These are phyloP conservation scores for Elegia similella DNA, from an alignment of 2,888 invertebrate species.

Conservation along the genomic window DNA sequence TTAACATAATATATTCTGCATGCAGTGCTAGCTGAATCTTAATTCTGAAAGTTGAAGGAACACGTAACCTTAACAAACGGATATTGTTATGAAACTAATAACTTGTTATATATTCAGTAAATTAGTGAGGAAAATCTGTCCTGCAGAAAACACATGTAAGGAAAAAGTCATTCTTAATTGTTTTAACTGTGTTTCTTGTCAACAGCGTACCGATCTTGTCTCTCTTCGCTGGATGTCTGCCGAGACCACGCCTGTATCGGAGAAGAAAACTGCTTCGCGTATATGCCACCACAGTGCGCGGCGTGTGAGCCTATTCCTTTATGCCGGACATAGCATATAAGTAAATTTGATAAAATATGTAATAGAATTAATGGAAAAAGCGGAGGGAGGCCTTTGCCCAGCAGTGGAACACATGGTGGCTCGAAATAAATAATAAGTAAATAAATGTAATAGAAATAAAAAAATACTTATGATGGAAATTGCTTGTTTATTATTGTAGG, in stretches of 20 bases:
- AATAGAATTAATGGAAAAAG: no score
- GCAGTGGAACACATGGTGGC: no score
- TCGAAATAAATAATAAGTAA: no score
- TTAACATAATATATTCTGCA: not conserved
- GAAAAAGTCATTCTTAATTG: no score
- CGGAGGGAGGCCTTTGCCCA: no score
- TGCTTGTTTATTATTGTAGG: no score
- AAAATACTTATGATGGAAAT: no score
- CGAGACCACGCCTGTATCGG: constrained; percentile 58
- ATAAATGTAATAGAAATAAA: no score
- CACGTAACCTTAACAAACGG: not conserved
- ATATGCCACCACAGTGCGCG: constrained; percentile 55
- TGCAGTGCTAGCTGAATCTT: not conserved
- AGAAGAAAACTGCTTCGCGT: constrained; percentile 59
- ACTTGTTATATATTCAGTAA: not conserved
- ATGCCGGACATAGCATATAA: constrained; percentile 37
- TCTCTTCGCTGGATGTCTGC: constrained; percentile 54
- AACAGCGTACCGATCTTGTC: constrained; percentile 65
- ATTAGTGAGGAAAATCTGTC: no score
- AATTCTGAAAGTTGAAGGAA: not conserved
- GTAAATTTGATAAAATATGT: no score
- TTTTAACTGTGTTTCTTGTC: not conserved
- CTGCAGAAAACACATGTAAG: no score
- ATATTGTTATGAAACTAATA: not conserved
- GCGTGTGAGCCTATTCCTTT: constrained; percentile 66